Evolutionary conservation across 2,888 invertebrate species (phyloP).

Genomic region (Uloborus plumipes): DNA sequence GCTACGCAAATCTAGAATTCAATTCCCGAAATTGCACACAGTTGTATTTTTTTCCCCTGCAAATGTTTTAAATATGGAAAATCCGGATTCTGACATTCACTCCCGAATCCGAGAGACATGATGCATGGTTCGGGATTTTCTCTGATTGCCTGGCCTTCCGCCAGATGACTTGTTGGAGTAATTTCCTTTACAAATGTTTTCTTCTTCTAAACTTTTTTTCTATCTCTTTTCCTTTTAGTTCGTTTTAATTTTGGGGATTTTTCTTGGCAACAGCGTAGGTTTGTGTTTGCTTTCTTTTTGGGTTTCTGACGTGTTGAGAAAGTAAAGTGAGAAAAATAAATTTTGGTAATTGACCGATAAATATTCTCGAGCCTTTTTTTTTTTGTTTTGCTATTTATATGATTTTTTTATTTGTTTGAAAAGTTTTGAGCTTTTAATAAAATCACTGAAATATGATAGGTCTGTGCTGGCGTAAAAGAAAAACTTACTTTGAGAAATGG

Average conservation of each 20-base stretch:
- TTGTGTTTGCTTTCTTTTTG: background rate
- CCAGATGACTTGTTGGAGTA: constrained; percentile 36
- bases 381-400: no score
- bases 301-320: no score
- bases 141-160: constrained; percentile 38
- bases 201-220: background rate
- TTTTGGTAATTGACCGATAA: no score
- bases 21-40: constrained; percentile 29
- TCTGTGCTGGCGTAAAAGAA: no score
- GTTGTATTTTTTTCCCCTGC: constrained; percentile 1
- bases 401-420: no score
- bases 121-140: constrained; percentile 11
- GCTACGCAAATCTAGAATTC: constrained; percentile 16
- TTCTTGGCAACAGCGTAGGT: background rate
- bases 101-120: constrained; percentile 19
- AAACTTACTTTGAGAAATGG: no score
- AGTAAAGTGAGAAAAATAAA: no score
- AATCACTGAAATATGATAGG: no score
- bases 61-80: constrained; percentile 11
- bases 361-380: no score
- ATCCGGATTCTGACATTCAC: constrained; percentile 43
- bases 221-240: background rate
- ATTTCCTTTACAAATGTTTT: constrained; percentile 33
- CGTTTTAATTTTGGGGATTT: background rate
- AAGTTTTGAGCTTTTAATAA: no score